Conservation (phyloP, 1,140 invertebrate genomes). For the Drosophila simulans region DNA sequence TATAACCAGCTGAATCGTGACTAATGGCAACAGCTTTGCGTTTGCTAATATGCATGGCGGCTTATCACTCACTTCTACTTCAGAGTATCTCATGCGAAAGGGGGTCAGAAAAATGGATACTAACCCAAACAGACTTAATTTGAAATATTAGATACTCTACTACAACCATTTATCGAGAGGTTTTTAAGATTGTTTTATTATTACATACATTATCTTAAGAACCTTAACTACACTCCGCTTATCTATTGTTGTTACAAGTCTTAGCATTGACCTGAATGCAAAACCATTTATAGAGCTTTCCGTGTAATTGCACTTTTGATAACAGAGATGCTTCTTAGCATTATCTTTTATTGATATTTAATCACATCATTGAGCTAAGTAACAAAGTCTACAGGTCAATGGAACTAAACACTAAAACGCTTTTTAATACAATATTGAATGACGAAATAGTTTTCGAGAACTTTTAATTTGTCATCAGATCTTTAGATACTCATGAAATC, state of each 20-base stretch:
- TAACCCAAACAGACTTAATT: conserved; percentile 3
- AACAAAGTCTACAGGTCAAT: not conserved
- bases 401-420: not conserved
- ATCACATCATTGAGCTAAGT: conserved; percentile 10
- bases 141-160: not conserved
- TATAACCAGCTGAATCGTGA: conserved; percentile 43
- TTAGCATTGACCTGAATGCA: not conserved
- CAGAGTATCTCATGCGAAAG: conserved; percentile 5
- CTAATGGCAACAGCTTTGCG: conserved; percentile 32
- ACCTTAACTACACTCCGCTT: not conserved
- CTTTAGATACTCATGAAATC: conserved; percentile 9
- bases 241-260: not conserved
- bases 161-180: not conserved
- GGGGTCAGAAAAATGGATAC: conserved; percentile 18
- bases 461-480: not conserved
- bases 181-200: not conserved
- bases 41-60: conserved; percentile 12
- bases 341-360: conserved; percentile 12
- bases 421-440: conserved; percentile 2
- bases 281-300: not conserved
- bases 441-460: not conserved
- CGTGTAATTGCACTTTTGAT: not conserved
- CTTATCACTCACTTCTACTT: conserved; percentile 18
- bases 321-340: not conserved
- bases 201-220: not conserved